Base-by-base conservation (phyloP, 2,888 invertebrate species). In the Pteria penguin region DNA sequence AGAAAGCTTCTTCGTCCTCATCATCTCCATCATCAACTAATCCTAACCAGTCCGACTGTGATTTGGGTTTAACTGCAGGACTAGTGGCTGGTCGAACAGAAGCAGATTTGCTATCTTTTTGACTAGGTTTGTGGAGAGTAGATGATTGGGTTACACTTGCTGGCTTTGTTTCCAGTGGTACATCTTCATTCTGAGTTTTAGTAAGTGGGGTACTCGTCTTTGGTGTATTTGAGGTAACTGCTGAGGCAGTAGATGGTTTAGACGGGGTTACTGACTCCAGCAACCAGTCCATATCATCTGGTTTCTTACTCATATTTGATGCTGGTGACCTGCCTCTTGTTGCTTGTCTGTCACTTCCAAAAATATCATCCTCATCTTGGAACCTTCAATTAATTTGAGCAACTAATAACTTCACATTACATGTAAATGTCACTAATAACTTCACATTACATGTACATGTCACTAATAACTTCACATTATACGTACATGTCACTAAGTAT, bases 351-450 rank as follows among this genome's bases (percentile, higher is more conserved):
- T 88, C 87, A 75, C 82, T 67, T 14, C 88, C 87, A 77, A 88
- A 88, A 32, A 88, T 86, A 55, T 88, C 97, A 96, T 86, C 95
- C 94, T 82, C 82, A 84, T 90, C 90, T 80, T 90, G 89, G 75
- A 88, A 91, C 69, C 90, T 90, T 58, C 18, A 66, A 58, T n/a
- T n/a, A n/a, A n/a, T n/a, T n/a, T n/a, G n/a, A n/a, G n/a, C n/a
- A n/a, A n/a, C n/a, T n/a, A n/a, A n/a, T n/a, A n/a, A n/a, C n/a
- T n/a, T n/a, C n/a, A n/a, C n/a, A n/a, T n/a, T n/a, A n/a, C n/a
- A n/a, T n/a, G n/a, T n/a, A n/a, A n/a, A n/a, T n/a, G n/a, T n/a
- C n/a, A n/a, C n/a, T n/a, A n/a, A n/a, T n/a, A n/a, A n/a, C n/a
- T n/a, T n/a, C n/a, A n/a, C n/a, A n/a, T n/a, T n/a, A n/a, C n/a